Evolutionary conservation across 2,888 invertebrate genomes (phyloP).

Genomic region (Mimas tiliae): DNA sequence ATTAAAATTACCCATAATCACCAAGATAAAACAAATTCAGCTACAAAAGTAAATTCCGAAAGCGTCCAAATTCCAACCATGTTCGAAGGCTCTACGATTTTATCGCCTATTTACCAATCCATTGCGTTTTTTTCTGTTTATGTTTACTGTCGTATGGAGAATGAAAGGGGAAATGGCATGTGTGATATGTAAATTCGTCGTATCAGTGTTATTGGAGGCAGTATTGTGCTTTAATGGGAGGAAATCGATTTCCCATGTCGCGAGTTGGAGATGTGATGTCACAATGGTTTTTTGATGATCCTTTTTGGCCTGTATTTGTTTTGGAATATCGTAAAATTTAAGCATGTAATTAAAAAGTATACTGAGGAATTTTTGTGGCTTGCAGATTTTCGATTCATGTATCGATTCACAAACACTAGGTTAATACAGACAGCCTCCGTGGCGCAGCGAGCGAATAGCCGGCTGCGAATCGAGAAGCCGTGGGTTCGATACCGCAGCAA

Average conservation of each 20-base stretch:
- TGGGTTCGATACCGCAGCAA: too few relatives aligned
- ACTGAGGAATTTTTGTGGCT: too few relatives aligned
- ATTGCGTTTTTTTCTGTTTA: constrained; percentile 25
- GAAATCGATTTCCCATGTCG: constrained; percentile 48
- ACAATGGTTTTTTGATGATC: constrained; percentile 18
- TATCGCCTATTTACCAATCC: constrained; percentile 20
- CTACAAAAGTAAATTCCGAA: background rate
- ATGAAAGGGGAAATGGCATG: constrained; percentile 63
- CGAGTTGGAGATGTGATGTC: background rate
- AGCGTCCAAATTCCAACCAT: background rate
- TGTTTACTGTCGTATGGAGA: constrained; percentile 43
- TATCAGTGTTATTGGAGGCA: constrained; percentile 59
- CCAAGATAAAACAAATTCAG: background rate
- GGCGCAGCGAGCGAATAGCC: too few relatives aligned
- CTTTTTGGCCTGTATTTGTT: background rate
- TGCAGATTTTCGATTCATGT: too few relatives aligned
- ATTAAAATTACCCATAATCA: background rate
- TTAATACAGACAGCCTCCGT: too few relatives aligned
- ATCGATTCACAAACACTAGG: too few relatives aligned
- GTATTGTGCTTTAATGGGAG: constrained; percentile 56
- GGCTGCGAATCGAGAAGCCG: too few relatives aligned
- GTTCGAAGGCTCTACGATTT: constrained; percentile 1
- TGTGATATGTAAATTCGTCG: constrained; percentile 71
- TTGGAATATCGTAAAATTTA: background rate
- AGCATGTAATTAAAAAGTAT: background rate